Base-by-base conservation (phyloP, 2,888 invertebrate genomes). In the Cotesia congregata region DNA sequence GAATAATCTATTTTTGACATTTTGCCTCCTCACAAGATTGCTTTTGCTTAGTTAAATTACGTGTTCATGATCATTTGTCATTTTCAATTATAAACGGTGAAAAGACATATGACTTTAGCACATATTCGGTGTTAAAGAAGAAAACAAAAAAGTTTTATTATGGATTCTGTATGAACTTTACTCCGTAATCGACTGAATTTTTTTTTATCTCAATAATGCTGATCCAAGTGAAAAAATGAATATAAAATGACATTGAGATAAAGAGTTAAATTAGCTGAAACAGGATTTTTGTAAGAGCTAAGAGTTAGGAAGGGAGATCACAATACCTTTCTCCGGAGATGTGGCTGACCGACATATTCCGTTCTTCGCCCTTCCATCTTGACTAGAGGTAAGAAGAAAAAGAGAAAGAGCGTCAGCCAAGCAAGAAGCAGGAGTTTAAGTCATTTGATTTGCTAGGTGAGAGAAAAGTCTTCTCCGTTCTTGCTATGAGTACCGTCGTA, bases 311-410 rank as follows among this genome's bases (percentile, higher is more conserved):
- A 64, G 30, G 50, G 65, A 67, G 30, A 20, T 15, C 40, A 50
- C 60, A 39, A 30, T 38, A 78, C 75, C 73, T 70, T 76, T 76
- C 78, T 73, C 73, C 61, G 40, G 41, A 74, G 72, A 77, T 77
- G 77, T 60, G 67, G 39, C 20, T 15, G 62, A 61, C 72, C 59
- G 60, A 68, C 40, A 72, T 72, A 67, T 70, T 60, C 67, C 62
- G 72, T 75, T 72, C 20, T 41, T 41, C 65, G 62, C 68, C 72
- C 75, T 75, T 75, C 78, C 75, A 70, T 60, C 72, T 7, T 62
- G 41, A 60, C 38, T 20, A 30, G 9, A 60, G 9, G 38, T 64
- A 40, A 61, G n/a, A 7, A 38, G 71, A 71, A 60, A n/a, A 67
- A 39, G 40, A 67, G 65, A 78, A 71, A 72, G 71, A 71, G 68